Base-by-base conservation (phyloP, 2,888 invertebrate genomes). In the Teinopalpus imperialis region DNA sequence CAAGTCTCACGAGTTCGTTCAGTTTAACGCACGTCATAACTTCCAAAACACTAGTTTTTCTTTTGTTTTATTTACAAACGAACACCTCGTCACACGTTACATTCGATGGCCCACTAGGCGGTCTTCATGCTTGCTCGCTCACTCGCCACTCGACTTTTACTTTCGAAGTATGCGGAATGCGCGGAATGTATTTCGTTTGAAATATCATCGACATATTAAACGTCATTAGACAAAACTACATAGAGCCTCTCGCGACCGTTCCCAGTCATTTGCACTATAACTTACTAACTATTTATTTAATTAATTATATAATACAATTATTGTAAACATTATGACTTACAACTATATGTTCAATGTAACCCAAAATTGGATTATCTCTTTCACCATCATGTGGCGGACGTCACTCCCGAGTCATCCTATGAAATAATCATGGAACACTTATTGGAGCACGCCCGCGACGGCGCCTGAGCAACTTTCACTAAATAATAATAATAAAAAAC, bases 401-500 rank as follows among this genome's bases (percentile, higher is more conserved):
- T 46, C 58, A 59, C 62, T 56, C 59, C 59, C 60, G 70, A 60
- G 67, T 72, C 69, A 73, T 74, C 45, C 44, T 52, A 55, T 48
- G 48, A 45, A 74, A 66, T 66, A 69, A 79, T 81, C 75, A 74
- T 75, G 76, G 82, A 81, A 77, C 81, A 80, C 80, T 79, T 77
- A 78, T 80, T 73, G 82, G 81, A 81, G 81, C 81, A 75, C 83
- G 81, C 81, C 80, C 78, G 75, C 71, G 71, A 73, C 77, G 70
- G 83, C 80, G 83, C 76, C 82, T 83, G 85, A 86, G 82, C 86
- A 86, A 86, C 87, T 87, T 86, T 86, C 87, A 86, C 87, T 85
- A 81, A 78, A 64, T 56, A 74, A 80, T 78, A 74, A 76, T n/a
- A n/a, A n/a, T n/a, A 73, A 81, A 68, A 82, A 86, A 83, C 78